Conservation (phyloP, 2,888 invertebrate genomes). For the Uloborus plumipes region DNA sequence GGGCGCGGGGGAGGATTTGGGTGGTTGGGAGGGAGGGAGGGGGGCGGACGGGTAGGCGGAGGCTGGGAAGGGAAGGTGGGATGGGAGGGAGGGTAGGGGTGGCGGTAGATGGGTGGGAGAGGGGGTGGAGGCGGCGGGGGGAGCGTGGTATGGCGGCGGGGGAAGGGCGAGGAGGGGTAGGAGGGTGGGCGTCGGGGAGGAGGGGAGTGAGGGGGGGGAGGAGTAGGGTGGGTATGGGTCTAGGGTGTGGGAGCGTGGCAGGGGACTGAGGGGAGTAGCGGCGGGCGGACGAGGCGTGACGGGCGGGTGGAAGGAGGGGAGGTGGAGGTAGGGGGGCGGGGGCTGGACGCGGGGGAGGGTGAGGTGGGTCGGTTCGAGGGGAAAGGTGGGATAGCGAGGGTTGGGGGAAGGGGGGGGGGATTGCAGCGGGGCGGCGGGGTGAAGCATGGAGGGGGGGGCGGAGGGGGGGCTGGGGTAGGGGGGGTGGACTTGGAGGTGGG, state of each 20-base stretch:
- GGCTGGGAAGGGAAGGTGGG: background rate
- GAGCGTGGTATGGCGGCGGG: background rate
- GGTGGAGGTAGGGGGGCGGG: background rate
- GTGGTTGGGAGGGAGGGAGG: background rate
- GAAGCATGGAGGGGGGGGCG: background rate
- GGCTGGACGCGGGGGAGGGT: background rate
- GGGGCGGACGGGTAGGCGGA: background rate
- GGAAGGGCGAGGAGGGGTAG: background rate
- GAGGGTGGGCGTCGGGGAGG: background rate
- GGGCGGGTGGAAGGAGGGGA: background rate
- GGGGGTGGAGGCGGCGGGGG: background rate
- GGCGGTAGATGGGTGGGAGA: background rate
- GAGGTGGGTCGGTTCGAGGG: background rate
- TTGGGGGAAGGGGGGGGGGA: background rate
- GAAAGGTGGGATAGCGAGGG: background rate
- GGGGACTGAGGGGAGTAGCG: background rate
- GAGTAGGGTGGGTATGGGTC: background rate
- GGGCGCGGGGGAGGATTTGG: background rate
- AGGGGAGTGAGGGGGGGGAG: background rate
- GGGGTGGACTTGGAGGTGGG: background rate
- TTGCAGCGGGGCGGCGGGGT: background rate
- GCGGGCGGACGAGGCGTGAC: background rate
- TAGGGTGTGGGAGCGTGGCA: background rate
- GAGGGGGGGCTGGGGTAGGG: slow-evolving; percentile 1
- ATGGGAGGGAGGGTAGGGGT: background rate